Evolutionary conservation across 2,113 vertebrate species (phyloP).

Genomic region (Syrrhaptes paradoxus): DNA sequence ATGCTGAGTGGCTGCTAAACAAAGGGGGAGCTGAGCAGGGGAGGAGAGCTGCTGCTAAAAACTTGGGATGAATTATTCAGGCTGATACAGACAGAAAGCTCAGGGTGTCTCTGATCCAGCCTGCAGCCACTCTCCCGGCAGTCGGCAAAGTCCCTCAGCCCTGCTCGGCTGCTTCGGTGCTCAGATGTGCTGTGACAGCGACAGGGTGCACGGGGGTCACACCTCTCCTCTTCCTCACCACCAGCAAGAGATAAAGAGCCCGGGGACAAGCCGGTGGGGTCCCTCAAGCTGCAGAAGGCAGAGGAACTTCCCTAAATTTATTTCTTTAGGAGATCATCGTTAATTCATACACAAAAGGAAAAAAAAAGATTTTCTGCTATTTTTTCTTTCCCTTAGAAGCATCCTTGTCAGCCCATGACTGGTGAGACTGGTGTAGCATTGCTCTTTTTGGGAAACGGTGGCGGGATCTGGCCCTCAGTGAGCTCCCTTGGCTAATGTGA

Average conservation of each 20-base stretch:
- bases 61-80: constrained; percentile 50
- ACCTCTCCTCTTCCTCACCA: background rate
- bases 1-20: rapidly evolving
- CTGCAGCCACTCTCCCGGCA: background rate
- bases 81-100: background rate
- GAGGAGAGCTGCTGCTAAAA: background rate
- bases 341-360: background rate
- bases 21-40: background rate
- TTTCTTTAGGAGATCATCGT: background rate
- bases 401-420: rapidly evolving
- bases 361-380: background rate
- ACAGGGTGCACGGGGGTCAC: background rate
- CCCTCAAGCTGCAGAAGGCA: background rate
- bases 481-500: rapidly evolving
- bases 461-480: background rate
- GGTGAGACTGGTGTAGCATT: no score
- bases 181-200: background rate
- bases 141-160: background rate
- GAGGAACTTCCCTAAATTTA: background rate
- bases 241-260: background rate
- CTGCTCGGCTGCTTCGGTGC: background rate
- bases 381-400: background rate
- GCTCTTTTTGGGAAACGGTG: background rate
- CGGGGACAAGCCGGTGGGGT: rapidly evolving
- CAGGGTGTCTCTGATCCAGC: background rate